Conservation (phyloP, 2,113 vertebrate species). For the Leucosticte australis region DNA sequence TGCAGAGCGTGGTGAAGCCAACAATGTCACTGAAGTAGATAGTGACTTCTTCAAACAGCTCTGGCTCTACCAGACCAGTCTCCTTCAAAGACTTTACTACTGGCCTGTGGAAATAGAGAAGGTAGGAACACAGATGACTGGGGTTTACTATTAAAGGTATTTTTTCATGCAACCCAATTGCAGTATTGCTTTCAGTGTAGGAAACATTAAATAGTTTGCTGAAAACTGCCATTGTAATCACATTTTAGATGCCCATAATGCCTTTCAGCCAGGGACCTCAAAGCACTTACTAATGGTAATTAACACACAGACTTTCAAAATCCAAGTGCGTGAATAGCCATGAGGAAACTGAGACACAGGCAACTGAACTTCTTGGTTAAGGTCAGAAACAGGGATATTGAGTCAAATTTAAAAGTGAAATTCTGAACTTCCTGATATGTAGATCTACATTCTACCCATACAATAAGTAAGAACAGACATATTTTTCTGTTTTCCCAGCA, state of each 20-base stretch:
- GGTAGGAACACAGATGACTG: background rate
- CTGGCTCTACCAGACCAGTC: constrained; percentile 90
- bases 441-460: background rate
- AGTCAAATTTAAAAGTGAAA: background rate
- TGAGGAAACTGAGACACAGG: background rate
- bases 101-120: constrained; percentile 73
- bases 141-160: background rate
- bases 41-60: constrained; percentile 94
- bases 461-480: background rate
- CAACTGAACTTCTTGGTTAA: background rate
- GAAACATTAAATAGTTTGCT: background rate
- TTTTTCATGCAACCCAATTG: background rate
- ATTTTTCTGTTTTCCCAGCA: background rate
- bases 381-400: background rate
- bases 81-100: constrained; percentile 97
- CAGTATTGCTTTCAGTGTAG: background rate
- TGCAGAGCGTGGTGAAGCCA: constrained; percentile 95
- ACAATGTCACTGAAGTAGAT: constrained; percentile 99
- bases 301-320: background rate
- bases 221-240: background rate
- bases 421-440: background rate
- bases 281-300: background rate
- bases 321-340: background rate
- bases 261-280: background rate
- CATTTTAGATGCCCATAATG: background rate